Conservation (phyloP, 2,888 invertebrate genomes). For the Drosophila mettleri region DNA sequence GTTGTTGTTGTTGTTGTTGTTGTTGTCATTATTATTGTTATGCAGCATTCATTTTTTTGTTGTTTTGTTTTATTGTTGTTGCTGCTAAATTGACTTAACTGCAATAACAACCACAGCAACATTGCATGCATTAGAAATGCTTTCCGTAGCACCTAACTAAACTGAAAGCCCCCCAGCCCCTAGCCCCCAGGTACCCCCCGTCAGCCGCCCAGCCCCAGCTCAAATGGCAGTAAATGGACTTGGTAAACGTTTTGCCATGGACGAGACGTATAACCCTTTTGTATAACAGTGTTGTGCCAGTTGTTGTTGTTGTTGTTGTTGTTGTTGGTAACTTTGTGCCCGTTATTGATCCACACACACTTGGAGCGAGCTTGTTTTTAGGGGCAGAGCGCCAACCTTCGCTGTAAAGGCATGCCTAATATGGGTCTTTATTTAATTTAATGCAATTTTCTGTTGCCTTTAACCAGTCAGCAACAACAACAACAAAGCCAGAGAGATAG, state of each 20-base stretch:
- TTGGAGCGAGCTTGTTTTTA: constrained; percentile 7
- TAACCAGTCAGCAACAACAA: constrained; percentile 30
- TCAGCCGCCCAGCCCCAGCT: background rate
- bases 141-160: constrained; percentile 54
- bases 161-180: background rate
- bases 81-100: constrained; percentile 70
- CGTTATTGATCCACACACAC: constrained; percentile 70
- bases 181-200: background rate
- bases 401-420: constrained; percentile 73
- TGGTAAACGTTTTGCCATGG: constrained; percentile 62
- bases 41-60: constrained; percentile 13
- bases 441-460: constrained; percentile 75
- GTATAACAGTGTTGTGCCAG: constrained; percentile 12
- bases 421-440: constrained; percentile 79
- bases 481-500: background rate
- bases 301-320: constrained; percentile 38
- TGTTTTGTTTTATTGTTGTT: constrained; percentile 38
- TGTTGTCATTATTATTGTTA: constrained; percentile 33
- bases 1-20: constrained; percentile 29
- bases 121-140: constrained; percentile 73
- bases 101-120: constrained; percentile 56
- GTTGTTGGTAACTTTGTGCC: constrained; percentile 69
- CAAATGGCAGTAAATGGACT: constrained; percentile 54
- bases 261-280: constrained; percentile 55
- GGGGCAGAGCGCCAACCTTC: constrained; percentile 39